These are phyloP conservation scores for Eupithecia abbreviata DNA, from an alignment of 2,888 invertebrate genomes.

Conservation along the genomic window DNA sequence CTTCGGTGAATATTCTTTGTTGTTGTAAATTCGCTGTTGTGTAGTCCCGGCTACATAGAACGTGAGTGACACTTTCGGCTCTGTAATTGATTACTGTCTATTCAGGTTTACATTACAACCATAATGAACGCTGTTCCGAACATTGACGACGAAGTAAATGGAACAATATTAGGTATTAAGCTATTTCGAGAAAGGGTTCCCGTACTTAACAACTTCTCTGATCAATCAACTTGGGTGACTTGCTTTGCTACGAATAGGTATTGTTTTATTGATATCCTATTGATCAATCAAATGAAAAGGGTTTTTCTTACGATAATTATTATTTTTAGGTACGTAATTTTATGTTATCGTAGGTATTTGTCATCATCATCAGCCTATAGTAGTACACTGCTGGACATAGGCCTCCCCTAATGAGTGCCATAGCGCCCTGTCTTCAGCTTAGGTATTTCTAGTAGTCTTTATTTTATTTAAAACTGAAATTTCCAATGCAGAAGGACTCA, in stretches of 20 bases:
- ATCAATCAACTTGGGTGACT: constrained; percentile 14
- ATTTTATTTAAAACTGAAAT: no score
- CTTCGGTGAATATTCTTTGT: no score
- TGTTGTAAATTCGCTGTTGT: not conserved
- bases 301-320: not conserved
- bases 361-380: no score
- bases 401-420: no score
- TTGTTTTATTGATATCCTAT: constrained; percentile 6
- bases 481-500: no score
- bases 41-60: not conserved
- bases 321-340: not conserved
- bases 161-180: not conserved
- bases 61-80: constrained; percentile 15
- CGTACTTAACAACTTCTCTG: constrained; percentile 7
- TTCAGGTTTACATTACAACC: constrained; percentile 12
- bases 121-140: constrained; percentile 14
- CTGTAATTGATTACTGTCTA: constrained; percentile 28
- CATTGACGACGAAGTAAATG: constrained; percentile 2
- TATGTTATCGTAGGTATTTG: not conserved
- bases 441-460: not conserved
- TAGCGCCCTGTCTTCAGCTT: no score
- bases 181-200: not conserved
- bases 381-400: no score
- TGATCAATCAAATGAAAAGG: not conserved
- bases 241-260: not conserved